Evolutionary conservation across 2,888 invertebrate species (phyloP).

Genomic region (Dione juno): DNA sequence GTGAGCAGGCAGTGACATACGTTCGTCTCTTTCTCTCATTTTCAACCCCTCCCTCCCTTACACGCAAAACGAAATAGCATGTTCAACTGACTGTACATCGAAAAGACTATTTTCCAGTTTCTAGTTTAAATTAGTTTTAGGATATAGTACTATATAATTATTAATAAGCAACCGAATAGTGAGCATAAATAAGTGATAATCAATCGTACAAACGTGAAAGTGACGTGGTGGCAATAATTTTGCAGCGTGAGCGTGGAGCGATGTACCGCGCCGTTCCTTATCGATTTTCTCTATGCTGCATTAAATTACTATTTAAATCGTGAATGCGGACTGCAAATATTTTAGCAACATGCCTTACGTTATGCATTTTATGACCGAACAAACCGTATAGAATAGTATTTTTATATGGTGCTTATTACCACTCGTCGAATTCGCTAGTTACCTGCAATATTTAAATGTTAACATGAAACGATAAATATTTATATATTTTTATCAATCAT

Average conservation of each 20-base stretch:
- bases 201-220: constrained; percentile 56
- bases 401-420: constrained; percentile 43
- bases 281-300: constrained; percentile 82
- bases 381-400: constrained; percentile 39
- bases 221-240: constrained; percentile 62
- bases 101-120: constrained; percentile 48
- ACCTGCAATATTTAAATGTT: constrained; percentile 38
- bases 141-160: constrained; percentile 42
- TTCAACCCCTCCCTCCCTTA: constrained; percentile 48
- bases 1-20: constrained; percentile 53
- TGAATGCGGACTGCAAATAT: constrained; percentile 72
- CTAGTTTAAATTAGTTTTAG: constrained; percentile 41
- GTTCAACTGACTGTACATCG: constrained; percentile 58
- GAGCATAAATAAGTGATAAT: constrained; percentile 50
- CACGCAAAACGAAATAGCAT: constrained; percentile 52
- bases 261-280: constrained; percentile 77
- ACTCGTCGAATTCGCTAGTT: constrained; percentile 36
- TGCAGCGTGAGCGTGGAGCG: constrained; percentile 61
- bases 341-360: constrained; percentile 63
- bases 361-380: constrained; percentile 54
- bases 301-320: constrained; percentile 76
- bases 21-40: constrained; percentile 68
- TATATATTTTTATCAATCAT: constrained; percentile 47
- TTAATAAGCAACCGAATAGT: constrained; percentile 36
- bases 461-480: constrained; percentile 46